Base-by-base conservation (phyloP, 2,797 vertebrate species). In the Lithobates pipiens region DNA sequence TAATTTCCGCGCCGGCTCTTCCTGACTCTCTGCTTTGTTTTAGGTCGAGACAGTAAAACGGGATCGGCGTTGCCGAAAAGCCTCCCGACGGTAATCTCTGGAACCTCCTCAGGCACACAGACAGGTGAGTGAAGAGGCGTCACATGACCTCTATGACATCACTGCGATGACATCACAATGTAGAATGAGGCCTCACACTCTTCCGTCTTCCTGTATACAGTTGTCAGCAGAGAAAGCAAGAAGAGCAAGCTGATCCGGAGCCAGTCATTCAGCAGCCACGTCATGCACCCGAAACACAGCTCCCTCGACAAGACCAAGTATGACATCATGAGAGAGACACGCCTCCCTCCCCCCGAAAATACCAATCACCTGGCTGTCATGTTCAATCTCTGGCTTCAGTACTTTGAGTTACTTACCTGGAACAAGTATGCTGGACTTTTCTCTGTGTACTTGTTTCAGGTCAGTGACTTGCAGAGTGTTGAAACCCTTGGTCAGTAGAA, bases 221-320 rank as follows among this genome's bases (percentile, higher is more conserved):
- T 90, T 93, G 77, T 89, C 97, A 97, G 97, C 97, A 97, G 97
- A 93, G 97, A 98, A 92, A 95, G 94, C 89, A 97, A 96, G 91
- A 97, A 96, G 91, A 96, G 96, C 80, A 99, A 98, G 92, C 90
- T 99, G 91, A 95, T 96, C 72, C 95, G 97, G 89, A 99, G 97
- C 90, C 96, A 97, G 27, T 99, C 97, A 67, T 97, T 99, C 90
- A 98, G 95, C 92, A 97, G 95, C 91, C 97, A 98, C 91, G 94
- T 95, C 9, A 94, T 96, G 7, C 93, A 96, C 7, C 92, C 96
- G 86, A 98, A 97, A 93, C 94, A 96, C 73, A 88, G 91, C 90
- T 95, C 92, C 91, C 90, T 95, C 83, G 97, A 99, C 78, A 95
- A 97, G 92, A 92, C 90, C 90, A 92, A 92, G 95, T 95, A 94